A percentile compares a stretch with the other conserved stretches of the same genome.
Conservation (phyloP, 1,140 invertebrate species). For the Zaprionus africanus region DNA sequence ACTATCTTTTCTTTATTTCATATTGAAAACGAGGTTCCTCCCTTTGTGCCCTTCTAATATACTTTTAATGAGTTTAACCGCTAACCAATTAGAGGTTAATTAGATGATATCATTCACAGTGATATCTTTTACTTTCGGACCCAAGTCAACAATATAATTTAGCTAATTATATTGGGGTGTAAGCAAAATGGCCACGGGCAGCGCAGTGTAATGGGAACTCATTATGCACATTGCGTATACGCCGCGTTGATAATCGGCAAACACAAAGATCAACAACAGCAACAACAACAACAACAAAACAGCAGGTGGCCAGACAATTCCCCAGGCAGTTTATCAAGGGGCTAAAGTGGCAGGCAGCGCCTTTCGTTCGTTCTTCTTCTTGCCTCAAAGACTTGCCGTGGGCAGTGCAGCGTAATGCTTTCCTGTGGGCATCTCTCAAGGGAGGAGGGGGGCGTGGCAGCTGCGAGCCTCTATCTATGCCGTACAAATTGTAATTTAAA, state of each 20-base stretch:
- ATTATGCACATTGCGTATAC: constrained; percentile 40
- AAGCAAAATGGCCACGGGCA: not conserved
- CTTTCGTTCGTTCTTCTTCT: constrained; percentile 20
- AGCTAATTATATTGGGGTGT: not conserved
- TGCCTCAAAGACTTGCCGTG: constrained; percentile 6
- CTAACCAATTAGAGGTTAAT: constrained; percentile 1
- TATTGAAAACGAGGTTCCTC: not conserved
- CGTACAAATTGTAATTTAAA: constrained; percentile 79
- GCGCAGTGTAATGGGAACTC: not conserved
- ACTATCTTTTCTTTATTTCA: not conserved
- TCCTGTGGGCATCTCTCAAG: constrained; percentile 43
- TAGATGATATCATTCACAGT: not conserved
- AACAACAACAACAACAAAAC: constrained; percentile 28
- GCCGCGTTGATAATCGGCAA: constrained; percentile 27
- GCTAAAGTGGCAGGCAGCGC: constrained; percentile 5
- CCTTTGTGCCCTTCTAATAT: not conserved
- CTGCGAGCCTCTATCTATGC: constrained; percentile 31
- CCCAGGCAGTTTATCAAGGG: constrained; percentile 40
- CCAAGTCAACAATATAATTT: constrained; percentile 2
- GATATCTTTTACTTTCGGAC: not conserved
- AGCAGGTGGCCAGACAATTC: constrained; percentile 40
- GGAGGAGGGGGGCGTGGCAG: not conserved
- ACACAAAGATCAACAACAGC: constrained; percentile 29
- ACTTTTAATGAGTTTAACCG: not conserved
- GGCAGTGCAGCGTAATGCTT: constrained; percentile 55